Conservation (phyloP, 2,888 invertebrate genomes). For the Calliphora vomitoria region DNA sequence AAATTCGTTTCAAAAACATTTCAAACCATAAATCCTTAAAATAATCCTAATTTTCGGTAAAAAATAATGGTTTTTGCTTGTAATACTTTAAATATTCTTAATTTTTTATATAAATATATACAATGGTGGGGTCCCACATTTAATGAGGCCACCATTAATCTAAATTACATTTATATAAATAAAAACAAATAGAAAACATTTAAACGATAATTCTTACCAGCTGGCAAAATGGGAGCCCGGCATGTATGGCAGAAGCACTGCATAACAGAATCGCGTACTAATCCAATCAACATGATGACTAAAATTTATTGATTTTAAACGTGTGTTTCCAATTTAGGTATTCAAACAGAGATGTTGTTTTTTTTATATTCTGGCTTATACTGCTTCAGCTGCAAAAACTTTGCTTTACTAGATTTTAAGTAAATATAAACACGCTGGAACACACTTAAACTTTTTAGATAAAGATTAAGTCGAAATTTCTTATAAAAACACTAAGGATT, state of each 20-base stretch:
- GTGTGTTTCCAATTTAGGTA: conserved; percentile 46
- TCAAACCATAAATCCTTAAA: too few relatives aligned
- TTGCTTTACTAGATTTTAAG: conserved; percentile 18
- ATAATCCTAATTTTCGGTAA: not conserved
- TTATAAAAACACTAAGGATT: conserved; percentile 39
- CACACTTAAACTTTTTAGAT: not conserved
- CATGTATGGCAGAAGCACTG: conserved; percentile 97
- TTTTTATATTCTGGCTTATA: not conserved
- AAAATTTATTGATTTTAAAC: conserved; percentile 76
- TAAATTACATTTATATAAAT: conserved; percentile 48
- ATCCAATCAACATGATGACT: conserved; percentile 91
- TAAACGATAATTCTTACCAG: conserved; percentile 86
- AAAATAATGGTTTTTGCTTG: conserved; percentile 66
- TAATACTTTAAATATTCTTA: not conserved
- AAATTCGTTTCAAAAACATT: too few relatives aligned
- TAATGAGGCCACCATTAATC: conserved; percentile 41
- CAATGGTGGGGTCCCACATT: not conserved
- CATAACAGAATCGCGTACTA: conserved; percentile 96
- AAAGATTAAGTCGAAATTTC: conserved; percentile 18
- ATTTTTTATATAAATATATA: conserved; percentile 28
- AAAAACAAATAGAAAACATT: conserved; percentile 18
- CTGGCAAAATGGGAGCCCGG: conserved; percentile 91
- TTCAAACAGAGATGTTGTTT: not conserved
- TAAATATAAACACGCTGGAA: not conserved
- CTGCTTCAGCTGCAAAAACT: not conserved